Evolutionary conservation across 2,797 vertebrate genomes (phyloP), one percentile per base, ranked within the genome.

Genomic region (Falco naumanni): DNA sequence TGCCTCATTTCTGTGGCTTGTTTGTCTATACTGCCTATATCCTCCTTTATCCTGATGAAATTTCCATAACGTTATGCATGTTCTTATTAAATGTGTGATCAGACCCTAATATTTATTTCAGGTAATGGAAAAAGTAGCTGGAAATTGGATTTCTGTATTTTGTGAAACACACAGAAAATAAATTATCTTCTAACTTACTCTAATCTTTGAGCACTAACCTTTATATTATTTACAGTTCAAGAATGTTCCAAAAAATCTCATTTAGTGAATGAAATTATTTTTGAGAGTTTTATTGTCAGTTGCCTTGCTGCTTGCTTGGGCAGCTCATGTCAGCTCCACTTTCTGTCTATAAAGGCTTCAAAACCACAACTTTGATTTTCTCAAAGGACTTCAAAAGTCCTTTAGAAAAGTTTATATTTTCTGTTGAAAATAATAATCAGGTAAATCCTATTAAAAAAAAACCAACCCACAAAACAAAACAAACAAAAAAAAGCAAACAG

Each of bases 61-160:
- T 83, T 90, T 92, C 75, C 37, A 34, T 56, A 29, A 79, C 68
- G 56, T 83, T 93, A 83, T 92, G 68, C 78, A 83, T 93, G 59
- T 93, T 89, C 89, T 95, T 87, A 95, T 87, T 96, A 93, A 83
- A 93, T 91, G 71, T 93, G 53, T 89, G 81, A 96, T 94, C 90
- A 94, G 71, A 63, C 64, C 75, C 81, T 90, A 94, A 75, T 95
- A 92, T 90, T 96, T 96, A 92, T 93, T 96, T 92, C 93, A 93
- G 92, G 60, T 97, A 96, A 96, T 96, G 81, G 92, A 91, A 97
- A 97, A 96, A 91, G 93, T 89, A 92, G 60, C 76, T 95, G 92
- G 91, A 96, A 96, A 97, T 93, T 94, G 78, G 87, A 96, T 96
- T 96, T 97, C 81, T 92, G 56, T 89, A 71, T 93, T 96, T 95